Evolutionary conservation across 2,888 invertebrate genomes (phyloP).

Genomic region (Rhimphoctona megacephalus): DNA sequence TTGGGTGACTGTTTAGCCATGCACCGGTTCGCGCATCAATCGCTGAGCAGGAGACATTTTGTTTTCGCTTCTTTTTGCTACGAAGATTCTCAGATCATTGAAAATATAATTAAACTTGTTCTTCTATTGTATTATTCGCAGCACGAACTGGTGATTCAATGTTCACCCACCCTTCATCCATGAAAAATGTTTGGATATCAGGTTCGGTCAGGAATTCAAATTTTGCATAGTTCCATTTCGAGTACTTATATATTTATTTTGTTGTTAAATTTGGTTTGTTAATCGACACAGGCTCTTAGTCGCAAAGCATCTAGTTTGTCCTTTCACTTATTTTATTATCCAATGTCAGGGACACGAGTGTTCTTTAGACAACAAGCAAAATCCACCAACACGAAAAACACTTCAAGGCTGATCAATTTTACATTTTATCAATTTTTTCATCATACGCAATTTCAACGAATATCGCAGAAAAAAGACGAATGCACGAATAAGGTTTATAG

Average conservation of each 20-base stretch:
- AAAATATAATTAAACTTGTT: conserved; percentile 43
- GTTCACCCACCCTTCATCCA: conserved; percentile 80
- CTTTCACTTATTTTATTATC: conserved; percentile 15
- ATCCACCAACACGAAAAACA: conserved; percentile 69
- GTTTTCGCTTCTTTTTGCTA: neutral
- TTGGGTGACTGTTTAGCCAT: no score
- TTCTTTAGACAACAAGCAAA: conserved; percentile 60
- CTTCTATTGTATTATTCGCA: conserved; percentile 78
- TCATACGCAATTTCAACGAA: neutral
- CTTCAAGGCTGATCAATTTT: conserved; percentile 8
- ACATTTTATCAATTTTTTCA: neutral
- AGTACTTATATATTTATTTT: conserved; percentile 56
- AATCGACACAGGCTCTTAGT: conserved; percentile 73
- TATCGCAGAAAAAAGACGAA: conserved; percentile 33
- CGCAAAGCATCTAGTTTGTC: conserved; percentile 51
- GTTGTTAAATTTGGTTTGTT: conserved; percentile 76
- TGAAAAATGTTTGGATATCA: conserved; percentile 82
- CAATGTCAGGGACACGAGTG: conserved; percentile 30
- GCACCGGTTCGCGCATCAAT: no score
- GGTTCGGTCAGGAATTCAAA: conserved; percentile 80
- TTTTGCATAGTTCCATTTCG: conserved; percentile 57
- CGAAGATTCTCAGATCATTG: neutral
- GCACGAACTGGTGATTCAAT: conserved; percentile 81
- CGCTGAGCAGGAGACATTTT: neutral
- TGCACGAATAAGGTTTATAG: conserved; percentile 56